Base-by-base conservation (phyloP, 2,113 vertebrate species). In the Rhinoderma darwinii region DNA sequence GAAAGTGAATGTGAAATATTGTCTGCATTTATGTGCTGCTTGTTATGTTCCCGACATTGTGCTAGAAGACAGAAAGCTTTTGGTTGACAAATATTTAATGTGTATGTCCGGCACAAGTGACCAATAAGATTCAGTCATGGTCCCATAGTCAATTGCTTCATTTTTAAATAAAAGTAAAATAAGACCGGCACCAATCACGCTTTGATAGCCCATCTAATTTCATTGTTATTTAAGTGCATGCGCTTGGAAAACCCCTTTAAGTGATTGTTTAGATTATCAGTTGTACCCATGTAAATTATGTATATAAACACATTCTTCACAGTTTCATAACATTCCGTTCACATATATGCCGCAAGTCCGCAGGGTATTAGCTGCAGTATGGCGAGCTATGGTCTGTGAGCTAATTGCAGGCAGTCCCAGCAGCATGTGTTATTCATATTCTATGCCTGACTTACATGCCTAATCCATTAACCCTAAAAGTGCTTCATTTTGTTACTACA, bases 361-460 rank as follows among this genome's bases (percentile, higher is more conserved):
- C 59, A 63, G 59, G 59, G 59, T 30, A 63, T 27, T 63, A 14
- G 4, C 59, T 63, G n/a, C 59, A 14, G 9, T 63, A 30, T 30
- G n/a, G 59, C 59, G n/a, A n/a, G n/a, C n/a, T n/a, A n/a, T n/a
- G 17, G 59, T 63, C 59, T 63, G n/a, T 30, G n/a, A 63, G 27
- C 59, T 63, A 63, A 63, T 63, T 63, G 59, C 59, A 27, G n/a
- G 9, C 59, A 63, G 59, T 14, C 59, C 59, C 59, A 30, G 59
- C 59, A 8, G n/a, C 59, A 63, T 63, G 59, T 63, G 59, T 63
- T 63, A 63, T 63, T 63, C 59, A 63, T 63, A 63, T n/a, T 25
- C n/a, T 8, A 27, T 61, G 30, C 30, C 68, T 39, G 35, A 72
- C 68, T 72, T 37, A 35, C 32, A 70, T 18, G 35, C 37, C 37